Evolutionary conservation across 2,113 vertebrate species (phyloP).

Genomic region (Mus pahari): DNA sequence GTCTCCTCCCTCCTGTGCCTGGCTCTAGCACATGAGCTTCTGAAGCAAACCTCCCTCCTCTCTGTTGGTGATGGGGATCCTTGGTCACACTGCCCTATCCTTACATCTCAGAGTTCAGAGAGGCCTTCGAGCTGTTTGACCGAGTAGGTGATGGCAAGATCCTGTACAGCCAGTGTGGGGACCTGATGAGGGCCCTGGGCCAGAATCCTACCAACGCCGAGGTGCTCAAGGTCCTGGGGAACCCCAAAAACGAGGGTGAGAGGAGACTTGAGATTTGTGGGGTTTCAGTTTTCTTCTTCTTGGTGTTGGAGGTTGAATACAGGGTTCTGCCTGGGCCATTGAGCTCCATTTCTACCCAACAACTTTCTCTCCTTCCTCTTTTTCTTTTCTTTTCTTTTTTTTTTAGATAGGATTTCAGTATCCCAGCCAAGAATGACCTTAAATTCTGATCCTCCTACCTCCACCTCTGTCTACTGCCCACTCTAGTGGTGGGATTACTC

Average conservation of each 20-base stretch:
- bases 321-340: neutral
- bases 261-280: neutral
- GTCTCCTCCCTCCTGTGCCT: neutral
- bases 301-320: neutral
- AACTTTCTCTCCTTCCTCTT: neutral
- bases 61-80: conserved; percentile 24
- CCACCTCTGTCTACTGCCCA: neutral
- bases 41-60: neutral
- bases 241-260: conserved; percentile 85
- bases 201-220: conserved; percentile 86
- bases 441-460: neutral
- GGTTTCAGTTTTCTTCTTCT: neutral
- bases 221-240: conserved; percentile 83
- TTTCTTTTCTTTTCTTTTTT: too few relatives aligned
- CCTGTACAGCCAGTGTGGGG: conserved; percentile 83
- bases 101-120: conserved; percentile 83
- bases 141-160: conserved; percentile 84
- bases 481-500: neutral
- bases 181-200: conserved; percentile 84
- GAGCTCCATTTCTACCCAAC: too few relatives aligned
- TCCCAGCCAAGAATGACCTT: neutral
- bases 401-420: neutral
- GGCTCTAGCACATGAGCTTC: neutral
- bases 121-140: conserved; percentile 85
- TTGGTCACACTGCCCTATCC: conserved; percentile 7